These are phyloP conservation scores for Embidobia sp. DNA, from an alignment of 2,888 invertebrate genomes.

Conservation along the genomic window DNA sequence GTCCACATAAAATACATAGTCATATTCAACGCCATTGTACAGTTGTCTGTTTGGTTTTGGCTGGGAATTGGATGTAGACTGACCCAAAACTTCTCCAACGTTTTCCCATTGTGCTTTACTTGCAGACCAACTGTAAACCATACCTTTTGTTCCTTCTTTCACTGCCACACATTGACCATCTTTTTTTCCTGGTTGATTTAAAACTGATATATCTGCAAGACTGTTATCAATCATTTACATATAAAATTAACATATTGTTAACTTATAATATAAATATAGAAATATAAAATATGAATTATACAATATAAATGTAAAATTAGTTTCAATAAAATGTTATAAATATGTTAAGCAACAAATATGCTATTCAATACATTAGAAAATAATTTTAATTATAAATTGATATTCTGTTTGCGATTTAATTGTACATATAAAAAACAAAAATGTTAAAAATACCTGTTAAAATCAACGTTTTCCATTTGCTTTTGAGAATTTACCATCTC, in stretches of 20 bases:
- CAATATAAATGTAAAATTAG: no score
- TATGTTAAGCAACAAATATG: no score
- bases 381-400: no score
- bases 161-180: constrained; percentile 95
- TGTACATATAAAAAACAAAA: no score
- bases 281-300: no score
- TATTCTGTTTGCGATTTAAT: no score
- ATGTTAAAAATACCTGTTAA: constrained; percentile 93
- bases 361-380: no score
- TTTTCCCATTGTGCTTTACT: constrained; percentile 88
- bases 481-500: constrained; percentile 87
- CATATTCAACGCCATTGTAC: constrained; percentile 95
- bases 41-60: constrained; percentile 88
- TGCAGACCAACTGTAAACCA: constrained; percentile 90
- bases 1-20: constrained; percentile 98
- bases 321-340: no score
- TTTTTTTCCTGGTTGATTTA: constrained; percentile 88
- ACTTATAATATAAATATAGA: no score
- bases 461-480: constrained; percentile 92
- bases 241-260: no score
- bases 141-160: constrained; percentile 87
- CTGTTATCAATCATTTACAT: constrained; percentile 79
- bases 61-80: constrained; percentile 85
- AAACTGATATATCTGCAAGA: constrained; percentile 90
- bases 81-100: constrained; percentile 94